Conservation (phyloP, 1,140 invertebrate genomes). For the Calliphora vicina region DNA sequence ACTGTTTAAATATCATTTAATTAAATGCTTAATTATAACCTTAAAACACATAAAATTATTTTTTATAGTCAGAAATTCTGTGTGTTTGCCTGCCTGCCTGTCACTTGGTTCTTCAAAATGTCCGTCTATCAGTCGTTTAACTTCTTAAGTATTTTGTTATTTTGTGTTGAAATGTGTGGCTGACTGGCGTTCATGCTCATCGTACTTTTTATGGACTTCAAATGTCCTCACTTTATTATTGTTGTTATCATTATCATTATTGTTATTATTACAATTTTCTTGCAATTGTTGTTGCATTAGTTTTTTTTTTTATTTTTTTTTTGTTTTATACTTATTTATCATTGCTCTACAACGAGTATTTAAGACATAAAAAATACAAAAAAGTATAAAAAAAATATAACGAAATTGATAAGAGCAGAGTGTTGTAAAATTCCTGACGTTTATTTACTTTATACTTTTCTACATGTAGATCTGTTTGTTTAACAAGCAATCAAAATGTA, state of each 20-base stretch:
- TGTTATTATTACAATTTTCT: no score
- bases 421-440: slow-evolving; percentile 24
- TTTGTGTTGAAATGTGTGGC: background rate
- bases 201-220: background rate
- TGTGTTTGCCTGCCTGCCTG: background rate
- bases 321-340: background rate
- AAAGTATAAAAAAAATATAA: background rate
- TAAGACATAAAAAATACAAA: background rate
- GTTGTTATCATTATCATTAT: no score
- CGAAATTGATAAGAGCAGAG: slow-evolving; percentile 21
- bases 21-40: slow-evolving; percentile 18
- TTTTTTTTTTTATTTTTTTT: background rate
- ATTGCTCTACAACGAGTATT: background rate
- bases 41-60: background rate
- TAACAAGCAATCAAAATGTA: slow-evolving; percentile 30
- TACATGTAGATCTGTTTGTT: slow-evolving; percentile 21
- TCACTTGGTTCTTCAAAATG: background rate
- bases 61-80: background rate
- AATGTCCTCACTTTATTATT: slow-evolving; percentile 3
- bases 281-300: background rate
- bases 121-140: background rate
- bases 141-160: slow-evolving; percentile 26
- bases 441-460: slow-evolving; percentile 21
- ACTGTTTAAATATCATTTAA: slow-evolving; percentile 12
- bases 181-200: background rate